Evolutionary conservation across 2,888 invertebrate genomes (phyloP).

Genomic region (Nebria salina): DNA sequence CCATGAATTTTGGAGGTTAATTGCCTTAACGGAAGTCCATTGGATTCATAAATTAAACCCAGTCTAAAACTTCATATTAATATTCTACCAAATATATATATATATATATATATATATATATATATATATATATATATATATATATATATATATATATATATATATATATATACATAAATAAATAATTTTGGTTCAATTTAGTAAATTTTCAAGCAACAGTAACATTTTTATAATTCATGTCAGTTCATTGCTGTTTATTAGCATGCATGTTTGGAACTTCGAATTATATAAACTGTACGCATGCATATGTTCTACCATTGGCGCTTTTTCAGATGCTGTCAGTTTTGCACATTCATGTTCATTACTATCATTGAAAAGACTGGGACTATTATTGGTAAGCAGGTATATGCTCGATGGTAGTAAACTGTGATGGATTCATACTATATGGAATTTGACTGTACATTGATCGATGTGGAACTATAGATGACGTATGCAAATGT

Average conservation of each 20-base stretch:
- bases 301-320: background rate
- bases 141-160: background rate
- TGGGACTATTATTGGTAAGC: background rate
- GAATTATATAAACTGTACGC: background rate
- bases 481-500: conserved; percentile 16
- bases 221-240: background rate
- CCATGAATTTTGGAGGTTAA: background rate
- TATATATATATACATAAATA: background rate
- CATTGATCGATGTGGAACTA: conserved; percentile 30
- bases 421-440: conserved; percentile 8
- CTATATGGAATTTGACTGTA: conserved; percentile 31
- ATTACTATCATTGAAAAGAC: background rate
- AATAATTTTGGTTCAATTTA: background rate
- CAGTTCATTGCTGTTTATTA: background rate
- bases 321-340: background rate
- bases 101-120: conserved; percentile 53
- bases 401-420: background rate
- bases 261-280: background rate
- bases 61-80: background rate
- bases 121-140: background rate
- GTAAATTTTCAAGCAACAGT: background rate
- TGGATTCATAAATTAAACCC: conserved; percentile 10
- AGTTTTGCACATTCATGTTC: background rate
- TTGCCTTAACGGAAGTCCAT: conserved; percentile 3
- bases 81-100: background rate